Base-by-base conservation (phyloP, 2,888 invertebrate genomes). In the Leptopilina syphax region DNA sequence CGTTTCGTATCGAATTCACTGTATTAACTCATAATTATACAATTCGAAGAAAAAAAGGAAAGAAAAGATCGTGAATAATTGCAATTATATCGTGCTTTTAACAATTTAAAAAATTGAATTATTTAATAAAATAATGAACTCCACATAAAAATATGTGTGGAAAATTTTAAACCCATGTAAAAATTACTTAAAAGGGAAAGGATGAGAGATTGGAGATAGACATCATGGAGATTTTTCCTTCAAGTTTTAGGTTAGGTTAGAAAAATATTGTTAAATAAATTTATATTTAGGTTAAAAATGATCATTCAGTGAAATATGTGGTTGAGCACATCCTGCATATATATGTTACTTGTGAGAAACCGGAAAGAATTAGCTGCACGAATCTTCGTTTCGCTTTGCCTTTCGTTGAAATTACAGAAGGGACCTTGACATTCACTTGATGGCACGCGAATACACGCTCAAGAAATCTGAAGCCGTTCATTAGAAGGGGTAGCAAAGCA, bases 351-450 rank as follows among this genome's bases (percentile, higher is more conserved):
- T 70, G 70, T 70, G 12, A 70, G 54, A 54, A 70, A 70, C 54
- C 70, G 70, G 70, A 70, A 70, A 70, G 70, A 70, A 70, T 78
- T 44, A 50, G 65, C 65, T 34, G 78, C 80, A 77, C 81, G 82
- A 81, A 85, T 81, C 78, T 83, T 82, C 70, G 81, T 80, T 79
- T 68, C 68, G 81, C 80, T 79, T 68, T 76, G 73, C 27, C 79
- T 50, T 50, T 50, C 50, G 50, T 50, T 83, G 81, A 86, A 86
- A 86, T 85, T 86, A 82, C 85, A 85, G 50, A 8, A 57, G 50
- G 68, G 78, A 66, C 86, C 86, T 86, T 86, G 86, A 86, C 86
- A 86, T 86, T 86, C 86, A 83, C 86, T 66, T 73, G 82, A 81
- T 27, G 27, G 70, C 54, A 54, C 27, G 54, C 27, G 54, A 70